phyloP scores from a whole-genome alignment of 2,888 invertebrate genomes.

The Eumacrocentrus americanus region DNA sequence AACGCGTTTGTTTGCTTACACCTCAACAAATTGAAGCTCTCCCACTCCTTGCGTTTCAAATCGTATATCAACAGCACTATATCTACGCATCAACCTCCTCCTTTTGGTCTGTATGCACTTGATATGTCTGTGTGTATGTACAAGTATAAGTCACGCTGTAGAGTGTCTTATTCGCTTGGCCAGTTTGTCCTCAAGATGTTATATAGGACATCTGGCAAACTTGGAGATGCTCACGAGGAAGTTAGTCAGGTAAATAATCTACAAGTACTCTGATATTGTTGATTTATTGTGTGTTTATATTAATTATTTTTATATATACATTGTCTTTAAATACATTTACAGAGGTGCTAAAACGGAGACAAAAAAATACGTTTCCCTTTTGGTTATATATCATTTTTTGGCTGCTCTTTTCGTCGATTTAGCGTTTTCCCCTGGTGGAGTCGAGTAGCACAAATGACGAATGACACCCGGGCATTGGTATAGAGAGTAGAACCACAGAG shows the following conservation, averaged over 20 bases:
- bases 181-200: background rate
- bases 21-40: conserved; percentile 55
- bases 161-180: background rate
- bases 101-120: background rate
- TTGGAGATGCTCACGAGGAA: too few relatives aligned
- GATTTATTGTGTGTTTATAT: background rate
- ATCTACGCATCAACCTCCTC: background rate
- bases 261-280: too few relatives aligned
- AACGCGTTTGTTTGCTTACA: conserved; percentile 55
- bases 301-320: background rate
- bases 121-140: too few relatives aligned
- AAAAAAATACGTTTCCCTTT: conserved; percentile 14
- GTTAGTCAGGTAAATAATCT: too few relatives aligned
- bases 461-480: conserved; percentile 41
- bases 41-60: background rate
- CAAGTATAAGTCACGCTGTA: too few relatives aligned
- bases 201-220: too few relatives aligned
- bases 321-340: background rate
- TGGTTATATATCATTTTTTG: conserved; percentile 28
- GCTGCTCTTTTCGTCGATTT: conserved; percentile 41
- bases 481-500: background rate
- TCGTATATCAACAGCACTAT: background rate
- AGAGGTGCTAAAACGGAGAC: background rate
- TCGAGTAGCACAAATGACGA: conserved; percentile 42
- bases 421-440: conserved; percentile 17